These are phyloP conservation scores for Poliocrania exsul DNA, from an alignment of 2,797 vertebrate species.

Conservation along the genomic window DNA sequence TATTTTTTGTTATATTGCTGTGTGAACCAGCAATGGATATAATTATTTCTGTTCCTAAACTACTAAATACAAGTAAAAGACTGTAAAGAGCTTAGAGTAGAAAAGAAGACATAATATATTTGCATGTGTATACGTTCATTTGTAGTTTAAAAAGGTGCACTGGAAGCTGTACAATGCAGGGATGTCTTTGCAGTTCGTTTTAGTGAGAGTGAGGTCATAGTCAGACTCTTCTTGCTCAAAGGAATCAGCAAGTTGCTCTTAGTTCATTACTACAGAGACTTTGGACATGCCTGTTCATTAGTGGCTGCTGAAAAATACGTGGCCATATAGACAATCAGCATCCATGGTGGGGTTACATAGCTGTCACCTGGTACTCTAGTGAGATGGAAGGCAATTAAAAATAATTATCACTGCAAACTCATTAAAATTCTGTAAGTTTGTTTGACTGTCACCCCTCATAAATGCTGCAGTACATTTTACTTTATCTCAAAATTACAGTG, in stretches of 20 bases:
- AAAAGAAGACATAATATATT: background rate
- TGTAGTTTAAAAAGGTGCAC: background rate
- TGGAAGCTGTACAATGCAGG: background rate
- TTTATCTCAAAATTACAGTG: background rate
- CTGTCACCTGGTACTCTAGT: constrained; percentile 48
- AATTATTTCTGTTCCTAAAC: background rate
- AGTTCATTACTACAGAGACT: background rate
- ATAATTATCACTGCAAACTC: constrained; percentile 54
- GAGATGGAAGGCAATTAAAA: constrained; percentile 67
- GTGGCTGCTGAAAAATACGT: background rate
- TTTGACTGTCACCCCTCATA: constrained; percentile 1
- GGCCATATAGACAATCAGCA: background rate
- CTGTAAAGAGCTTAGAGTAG: background rate
- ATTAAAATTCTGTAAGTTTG: constrained; percentile 42
- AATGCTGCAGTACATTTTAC: constrained; percentile 26
- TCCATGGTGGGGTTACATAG: constrained; percentile 25
- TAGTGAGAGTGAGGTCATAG: background rate
- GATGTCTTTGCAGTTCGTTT: background rate
- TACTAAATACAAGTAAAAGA: background rate
- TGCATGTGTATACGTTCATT: background rate
- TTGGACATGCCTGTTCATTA: constrained; percentile 19
- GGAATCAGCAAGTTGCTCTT: background rate
- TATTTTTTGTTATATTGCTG: background rate
- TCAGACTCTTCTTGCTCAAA: background rate
- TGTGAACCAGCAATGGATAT: background rate